phyloP scores from a whole-genome alignment of 2,888 invertebrate genomes.

The Metalampra italica region DNA sequence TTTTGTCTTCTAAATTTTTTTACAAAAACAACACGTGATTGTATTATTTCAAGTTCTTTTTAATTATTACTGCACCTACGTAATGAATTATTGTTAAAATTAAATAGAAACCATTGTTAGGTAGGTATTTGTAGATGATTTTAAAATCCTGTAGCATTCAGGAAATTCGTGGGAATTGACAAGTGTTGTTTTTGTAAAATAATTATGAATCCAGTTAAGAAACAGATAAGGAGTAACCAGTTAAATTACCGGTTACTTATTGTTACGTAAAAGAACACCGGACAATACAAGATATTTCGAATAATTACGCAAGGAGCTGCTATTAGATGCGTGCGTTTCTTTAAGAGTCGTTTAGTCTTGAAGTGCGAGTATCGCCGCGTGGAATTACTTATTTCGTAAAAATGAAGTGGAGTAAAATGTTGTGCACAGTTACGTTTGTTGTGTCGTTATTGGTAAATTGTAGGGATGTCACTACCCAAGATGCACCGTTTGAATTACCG shows the following conservation, averaged over 20 bases:
- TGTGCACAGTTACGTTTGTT: conserved; percentile 12
- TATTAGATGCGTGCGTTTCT: conserved; percentile 12
- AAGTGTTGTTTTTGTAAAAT: no score
- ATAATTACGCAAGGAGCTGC: conserved; percentile 5
- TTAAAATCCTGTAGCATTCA: no score
- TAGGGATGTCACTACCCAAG: conserved; percentile 31
- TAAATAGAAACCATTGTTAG: no score
- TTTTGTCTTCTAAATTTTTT: neutral
- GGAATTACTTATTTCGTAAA: conserved; percentile 5
- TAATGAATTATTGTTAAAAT: no score
- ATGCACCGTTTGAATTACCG: conserved; percentile 85
- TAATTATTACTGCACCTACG: no score
- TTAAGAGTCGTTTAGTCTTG: conserved; percentile 3
- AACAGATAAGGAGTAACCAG: neutral
- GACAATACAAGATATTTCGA: no score
- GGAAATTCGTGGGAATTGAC: no score
- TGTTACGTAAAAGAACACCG: neutral
- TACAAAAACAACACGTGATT: no score
- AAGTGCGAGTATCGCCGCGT: neutral
- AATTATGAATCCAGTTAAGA: no score
- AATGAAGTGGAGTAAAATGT: conserved; percentile 14
- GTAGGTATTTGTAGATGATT: no score
- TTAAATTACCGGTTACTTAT: neutral
- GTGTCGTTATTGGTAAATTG: conserved; percentile 20
- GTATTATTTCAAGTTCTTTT: no score